Conservation (phyloP, 2,888 invertebrate genomes). For the Chrysomela aeneicollis region DNA sequence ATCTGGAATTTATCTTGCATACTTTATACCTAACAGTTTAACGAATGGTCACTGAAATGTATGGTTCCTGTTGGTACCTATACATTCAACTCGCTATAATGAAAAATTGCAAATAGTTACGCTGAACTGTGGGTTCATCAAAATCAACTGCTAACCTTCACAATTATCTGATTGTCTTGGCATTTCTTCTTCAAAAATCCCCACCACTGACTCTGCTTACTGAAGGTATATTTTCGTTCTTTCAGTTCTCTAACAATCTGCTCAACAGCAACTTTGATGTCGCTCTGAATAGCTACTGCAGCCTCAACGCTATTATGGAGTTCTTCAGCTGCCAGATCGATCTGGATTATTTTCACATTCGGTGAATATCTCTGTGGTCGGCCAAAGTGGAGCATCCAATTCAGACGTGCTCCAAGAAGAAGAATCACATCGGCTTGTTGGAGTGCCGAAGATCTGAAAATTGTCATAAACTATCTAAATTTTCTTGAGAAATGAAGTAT, state of each 20-base stretch:
- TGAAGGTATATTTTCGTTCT: constrained; percentile 66
- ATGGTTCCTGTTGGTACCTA: too few species aligned
- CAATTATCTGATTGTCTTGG: constrained; percentile 74
- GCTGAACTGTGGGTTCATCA: too few species aligned
- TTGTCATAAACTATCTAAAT: not conserved
- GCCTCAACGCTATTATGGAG: constrained; percentile 88
- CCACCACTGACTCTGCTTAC: constrained; percentile 78
- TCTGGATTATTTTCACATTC: constrained; percentile 89
- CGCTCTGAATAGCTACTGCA: constrained; percentile 83
- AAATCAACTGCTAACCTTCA: constrained; percentile 66
- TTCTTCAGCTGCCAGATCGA: constrained; percentile 90
- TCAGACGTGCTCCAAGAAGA: constrained; percentile 78
- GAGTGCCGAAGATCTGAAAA: constrained; percentile 73
- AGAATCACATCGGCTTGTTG: constrained; percentile 89
- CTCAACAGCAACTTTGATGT: constrained; percentile 77
- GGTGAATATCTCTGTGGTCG: constrained; percentile 82
- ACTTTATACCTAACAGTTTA: too few species aligned
- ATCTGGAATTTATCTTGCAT: too few species aligned
- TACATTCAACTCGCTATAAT: too few species aligned
- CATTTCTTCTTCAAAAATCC: constrained; percentile 73
- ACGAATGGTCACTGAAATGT: too few species aligned
- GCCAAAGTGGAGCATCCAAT: constrained; percentile 99
- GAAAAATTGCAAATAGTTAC: too few species aligned
- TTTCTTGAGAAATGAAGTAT: not conserved
- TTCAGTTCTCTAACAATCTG: constrained; percentile 69